A percentile compares a stretch with the other conserved stretches of the same genome.
Evolutionary conservation across 2,888 invertebrate species (phyloP).

Genomic region (Lasioglossum villosulum): DNA sequence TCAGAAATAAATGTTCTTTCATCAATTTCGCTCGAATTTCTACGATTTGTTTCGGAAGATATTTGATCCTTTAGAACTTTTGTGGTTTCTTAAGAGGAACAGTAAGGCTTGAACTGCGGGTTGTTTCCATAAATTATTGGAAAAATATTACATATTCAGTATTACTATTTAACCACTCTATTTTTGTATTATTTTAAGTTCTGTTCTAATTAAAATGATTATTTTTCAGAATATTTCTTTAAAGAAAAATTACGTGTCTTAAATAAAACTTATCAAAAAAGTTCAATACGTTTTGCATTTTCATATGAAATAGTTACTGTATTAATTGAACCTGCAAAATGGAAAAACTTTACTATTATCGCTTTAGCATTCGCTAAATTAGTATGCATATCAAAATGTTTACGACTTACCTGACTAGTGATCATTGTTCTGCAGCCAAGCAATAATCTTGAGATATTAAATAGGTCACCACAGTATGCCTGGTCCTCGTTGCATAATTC

Average conservation of each 20-base stretch:
- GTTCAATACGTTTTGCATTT: background rate
- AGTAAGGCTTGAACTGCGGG: no score
- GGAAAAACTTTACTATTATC: background rate
- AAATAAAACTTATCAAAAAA: no score
- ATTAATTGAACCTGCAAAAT: background rate
- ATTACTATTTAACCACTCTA: no score
- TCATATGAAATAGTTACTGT: background rate
- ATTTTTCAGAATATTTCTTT: no score
- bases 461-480: slow-evolving; percentile 52
- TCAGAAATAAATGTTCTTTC: background rate
- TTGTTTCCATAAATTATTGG: no score
- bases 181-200: no score
- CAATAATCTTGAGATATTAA: slow-evolving; percentile 67
- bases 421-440: background rate
- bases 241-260: no score
- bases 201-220: no score
- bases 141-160: no score
- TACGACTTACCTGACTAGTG: background rate
- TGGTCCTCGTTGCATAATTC: slow-evolving; percentile 36
- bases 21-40: no score
- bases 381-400: background rate
- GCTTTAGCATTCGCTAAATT: background rate
- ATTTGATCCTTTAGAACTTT: background rate
- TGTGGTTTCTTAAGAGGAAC: background rate
- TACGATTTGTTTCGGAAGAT: background rate